Evolutionary conservation across 2,888 invertebrate genomes (phyloP).

Genomic region (Barypeithes pellucidus): DNA sequence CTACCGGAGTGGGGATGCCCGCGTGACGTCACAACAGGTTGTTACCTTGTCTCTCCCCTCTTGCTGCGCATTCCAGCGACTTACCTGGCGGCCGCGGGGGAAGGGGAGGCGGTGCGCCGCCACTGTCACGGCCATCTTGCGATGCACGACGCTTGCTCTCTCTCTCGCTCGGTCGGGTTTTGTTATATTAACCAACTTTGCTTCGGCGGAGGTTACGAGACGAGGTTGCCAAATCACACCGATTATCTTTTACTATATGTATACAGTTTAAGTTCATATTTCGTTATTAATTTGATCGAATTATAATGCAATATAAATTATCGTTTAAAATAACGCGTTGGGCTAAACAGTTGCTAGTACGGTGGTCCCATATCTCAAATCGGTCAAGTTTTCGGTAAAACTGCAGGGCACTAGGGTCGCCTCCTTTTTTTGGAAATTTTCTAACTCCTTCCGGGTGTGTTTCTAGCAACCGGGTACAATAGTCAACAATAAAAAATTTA

Average conservation of each 20-base stretch:
- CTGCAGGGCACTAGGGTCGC: too few species aligned
- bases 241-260: conserved; percentile 8
- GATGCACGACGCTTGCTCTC: conserved; percentile 39
- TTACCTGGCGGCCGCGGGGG: conserved; percentile 64
- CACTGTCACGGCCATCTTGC: conserved; percentile 70
- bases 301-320: too few species aligned
- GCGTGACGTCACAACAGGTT: conserved; percentile 71
- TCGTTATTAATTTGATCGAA: too few species aligned
- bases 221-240: conserved; percentile 30
- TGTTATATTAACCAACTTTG: conserved; percentile 54
- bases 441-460: too few species aligned
- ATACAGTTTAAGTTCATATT: too few species aligned
- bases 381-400: too few species aligned
- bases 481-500: too few species aligned
- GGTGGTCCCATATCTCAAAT: too few species aligned
- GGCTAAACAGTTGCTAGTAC: too few species aligned
- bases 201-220: conserved; percentile 40
- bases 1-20: conserved; percentile 60
- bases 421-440: too few species aligned
- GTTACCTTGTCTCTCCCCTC: conserved; percentile 66
- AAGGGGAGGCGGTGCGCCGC: conserved; percentile 57
- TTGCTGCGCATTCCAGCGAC: conserved; percentile 64
- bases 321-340: too few species aligned
- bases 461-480: too few species aligned
- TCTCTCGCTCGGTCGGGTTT: conserved; percentile 44